A percentile compares a stretch with the other conserved stretches of the same genome.
phyloP scores from a whole-genome alignment of 1,140 invertebrate genomes.

The Euwallacea similis region DNA sequence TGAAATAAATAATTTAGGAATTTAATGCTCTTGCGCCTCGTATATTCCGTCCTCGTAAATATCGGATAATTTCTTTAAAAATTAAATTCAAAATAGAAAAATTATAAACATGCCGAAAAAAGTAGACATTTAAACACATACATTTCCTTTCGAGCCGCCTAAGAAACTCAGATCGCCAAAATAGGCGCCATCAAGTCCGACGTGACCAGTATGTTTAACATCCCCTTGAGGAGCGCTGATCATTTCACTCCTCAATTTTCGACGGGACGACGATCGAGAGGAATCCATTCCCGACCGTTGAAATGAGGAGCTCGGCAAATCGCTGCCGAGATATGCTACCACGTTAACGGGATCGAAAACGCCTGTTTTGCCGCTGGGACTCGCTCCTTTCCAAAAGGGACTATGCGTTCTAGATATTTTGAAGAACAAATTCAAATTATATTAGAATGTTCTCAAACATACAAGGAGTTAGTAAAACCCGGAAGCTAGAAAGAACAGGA shows the following conservation, averaged over 20 bases:
- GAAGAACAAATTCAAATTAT: neutral
- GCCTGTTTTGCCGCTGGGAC: conserved; percentile 83
- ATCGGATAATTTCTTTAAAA: neutral
- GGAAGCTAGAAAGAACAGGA: no score
- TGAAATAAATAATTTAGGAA: neutral
- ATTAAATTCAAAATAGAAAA: conserved; percentile 1
- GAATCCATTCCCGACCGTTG: conserved; percentile 55
- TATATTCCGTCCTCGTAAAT: neutral
- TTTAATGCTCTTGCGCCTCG: no score
- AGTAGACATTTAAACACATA: conserved; percentile 45
- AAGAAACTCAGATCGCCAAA: conserved; percentile 94
- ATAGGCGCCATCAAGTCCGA: conserved; percentile 93
- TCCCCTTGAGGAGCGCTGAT: conserved; percentile 96
- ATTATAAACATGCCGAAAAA: conserved; percentile 1
- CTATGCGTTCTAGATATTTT: conserved; percentile 49
- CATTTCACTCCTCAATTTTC: conserved; percentile 85
- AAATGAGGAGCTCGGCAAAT: conserved; percentile 63
- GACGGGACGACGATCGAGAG: conserved; percentile 63
- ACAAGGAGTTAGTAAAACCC: no score
- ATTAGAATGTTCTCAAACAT: no score
- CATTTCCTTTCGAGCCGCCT: conserved; percentile 63
- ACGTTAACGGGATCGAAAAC: conserved; percentile 89
- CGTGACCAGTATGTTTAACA: conserved; percentile 93
- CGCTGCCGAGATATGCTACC: conserved; percentile 82
- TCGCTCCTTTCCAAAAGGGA: conserved; percentile 81